Evolutionary conservation across 2,888 invertebrate species (phyloP).

Genomic region (Cepaea hortensis): DNA sequence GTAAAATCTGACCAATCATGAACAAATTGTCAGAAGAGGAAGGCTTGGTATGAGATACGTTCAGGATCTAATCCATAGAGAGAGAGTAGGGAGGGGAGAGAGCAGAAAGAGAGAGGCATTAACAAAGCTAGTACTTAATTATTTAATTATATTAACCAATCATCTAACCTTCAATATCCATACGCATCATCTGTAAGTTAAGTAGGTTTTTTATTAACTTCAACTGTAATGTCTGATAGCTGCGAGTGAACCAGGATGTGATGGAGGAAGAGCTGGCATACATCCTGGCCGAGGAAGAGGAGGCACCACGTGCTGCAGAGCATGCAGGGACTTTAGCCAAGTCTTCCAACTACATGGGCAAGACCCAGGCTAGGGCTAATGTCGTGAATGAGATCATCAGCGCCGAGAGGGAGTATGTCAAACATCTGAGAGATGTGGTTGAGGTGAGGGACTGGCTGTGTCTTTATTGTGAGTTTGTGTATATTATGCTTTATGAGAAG

Average conservation of each 20-base stretch:
- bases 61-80: not conserved
- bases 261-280: slow-evolving; percentile 59
- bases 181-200: too few relatives aligned
- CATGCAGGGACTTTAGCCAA: slow-evolving; percentile 71
- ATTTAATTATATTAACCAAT: too few relatives aligned
- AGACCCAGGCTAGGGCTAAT: slow-evolving; percentile 80
- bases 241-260: slow-evolving; percentile 82
- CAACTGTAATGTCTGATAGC: slow-evolving; percentile 70
- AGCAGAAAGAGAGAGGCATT: not conserved
- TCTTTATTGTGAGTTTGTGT: too few relatives aligned
- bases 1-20: too few relatives aligned
- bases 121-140: not conserved
- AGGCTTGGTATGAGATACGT: too few relatives aligned
- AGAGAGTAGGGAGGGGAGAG: not conserved
- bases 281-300: slow-evolving; percentile 78
- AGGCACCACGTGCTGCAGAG: slow-evolving; percentile 45
- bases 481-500: too few relatives aligned
- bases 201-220: too few relatives aligned
- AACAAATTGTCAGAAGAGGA: too few relatives aligned
- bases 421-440: slow-evolving; percentile 82
- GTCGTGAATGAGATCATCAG: slow-evolving; percentile 88
- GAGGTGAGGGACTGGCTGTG: slow-evolving; percentile 72
- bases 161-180: too few relatives aligned
- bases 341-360: slow-evolving; percentile 80
- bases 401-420: slow-evolving; percentile 90